Percentiles rank a stretch among this genome's conserved stretches.
phyloP scores from a whole-genome alignment of 2,113 vertebrate genomes.

The Catharus fuscescens region DNA sequence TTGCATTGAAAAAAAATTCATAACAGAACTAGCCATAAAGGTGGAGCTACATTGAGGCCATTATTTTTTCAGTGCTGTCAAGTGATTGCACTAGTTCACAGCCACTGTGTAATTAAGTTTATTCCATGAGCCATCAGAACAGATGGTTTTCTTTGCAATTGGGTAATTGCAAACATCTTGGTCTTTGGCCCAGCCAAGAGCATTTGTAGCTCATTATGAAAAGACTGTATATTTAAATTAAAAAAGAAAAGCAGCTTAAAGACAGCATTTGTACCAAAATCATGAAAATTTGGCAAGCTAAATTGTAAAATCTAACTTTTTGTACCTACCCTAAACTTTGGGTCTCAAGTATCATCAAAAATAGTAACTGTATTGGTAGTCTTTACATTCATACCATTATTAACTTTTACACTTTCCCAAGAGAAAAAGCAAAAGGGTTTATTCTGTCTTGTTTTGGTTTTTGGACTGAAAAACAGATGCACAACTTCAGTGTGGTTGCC shows the following conservation, averaged over 20 bases:
- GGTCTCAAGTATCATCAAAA: neutral
- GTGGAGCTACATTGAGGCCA: constrained; percentile 34
- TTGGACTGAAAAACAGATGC: neutral
- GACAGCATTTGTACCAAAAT: neutral
- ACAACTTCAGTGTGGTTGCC: neutral
- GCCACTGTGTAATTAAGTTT: constrained; percentile 21
- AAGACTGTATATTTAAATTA: neutral
- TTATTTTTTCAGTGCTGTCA: constrained; percentile 6
- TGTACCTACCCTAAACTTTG: neutral
- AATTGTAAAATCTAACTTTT: neutral
- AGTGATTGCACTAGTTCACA: constrained; percentile 9
- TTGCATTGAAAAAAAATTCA: neutral
- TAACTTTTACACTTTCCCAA: neutral
- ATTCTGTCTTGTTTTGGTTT: neutral
- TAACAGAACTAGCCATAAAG: constrained; percentile 23
- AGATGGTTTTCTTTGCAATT: constrained; percentile 29
- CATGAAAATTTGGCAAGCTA: constrained; percentile 27
- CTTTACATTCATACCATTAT: neutral
- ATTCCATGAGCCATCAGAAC: constrained; percentile 37
- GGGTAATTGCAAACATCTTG: neutral
- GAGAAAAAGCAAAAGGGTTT: neutral
- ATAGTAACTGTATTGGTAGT: neutral
- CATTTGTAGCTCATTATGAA: neutral
- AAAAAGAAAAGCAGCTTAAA: neutral
- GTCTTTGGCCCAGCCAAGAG: constrained; percentile 6